phyloP scores from a whole-genome alignment of 2,797 vertebrate genomes.

The Ambastaia sidthimunki region DNA sequence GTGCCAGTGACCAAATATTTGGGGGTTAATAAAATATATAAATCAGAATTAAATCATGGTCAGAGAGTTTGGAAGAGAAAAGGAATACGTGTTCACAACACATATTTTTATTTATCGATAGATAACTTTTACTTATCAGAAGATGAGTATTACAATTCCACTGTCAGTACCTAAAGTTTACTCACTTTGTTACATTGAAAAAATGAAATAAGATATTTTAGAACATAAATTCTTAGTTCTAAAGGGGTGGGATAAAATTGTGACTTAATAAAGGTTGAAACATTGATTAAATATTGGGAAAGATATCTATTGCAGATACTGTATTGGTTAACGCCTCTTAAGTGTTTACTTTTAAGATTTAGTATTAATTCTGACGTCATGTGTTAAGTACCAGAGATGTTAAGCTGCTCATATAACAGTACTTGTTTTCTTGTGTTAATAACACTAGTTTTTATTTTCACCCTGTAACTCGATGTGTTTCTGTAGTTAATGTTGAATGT shows the following conservation, averaged over 20 bases:
- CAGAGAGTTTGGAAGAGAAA: background rate
- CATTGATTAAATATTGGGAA: background rate
- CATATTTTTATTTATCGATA: background rate
- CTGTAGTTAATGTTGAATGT: background rate
- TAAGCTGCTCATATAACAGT: slow-evolving; percentile 23
- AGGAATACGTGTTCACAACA: background rate
- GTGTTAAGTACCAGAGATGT: background rate
- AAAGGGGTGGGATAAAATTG: background rate
- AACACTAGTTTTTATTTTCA: slow-evolving; percentile 1
- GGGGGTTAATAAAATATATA: background rate
- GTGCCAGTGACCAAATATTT: background rate
- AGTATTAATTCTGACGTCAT: slow-evolving; percentile 2
- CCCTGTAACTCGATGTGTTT: background rate
- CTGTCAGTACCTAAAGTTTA: slow-evolving; percentile 28
- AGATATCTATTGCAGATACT: background rate
- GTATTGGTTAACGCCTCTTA: background rate
- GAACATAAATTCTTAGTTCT: background rate
- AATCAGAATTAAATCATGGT: background rate
- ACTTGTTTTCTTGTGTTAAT: slow-evolving; percentile 14
- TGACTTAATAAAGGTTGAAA: background rate
- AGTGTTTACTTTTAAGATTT: slow-evolving; percentile 27
- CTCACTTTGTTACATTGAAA: background rate
- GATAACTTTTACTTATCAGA: background rate
- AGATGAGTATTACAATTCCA: slow-evolving; percentile 30
- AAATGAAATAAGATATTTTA: background rate